Conservation (phyloP, 2,888 invertebrate species). For the Dysmachus trigonus region DNA sequence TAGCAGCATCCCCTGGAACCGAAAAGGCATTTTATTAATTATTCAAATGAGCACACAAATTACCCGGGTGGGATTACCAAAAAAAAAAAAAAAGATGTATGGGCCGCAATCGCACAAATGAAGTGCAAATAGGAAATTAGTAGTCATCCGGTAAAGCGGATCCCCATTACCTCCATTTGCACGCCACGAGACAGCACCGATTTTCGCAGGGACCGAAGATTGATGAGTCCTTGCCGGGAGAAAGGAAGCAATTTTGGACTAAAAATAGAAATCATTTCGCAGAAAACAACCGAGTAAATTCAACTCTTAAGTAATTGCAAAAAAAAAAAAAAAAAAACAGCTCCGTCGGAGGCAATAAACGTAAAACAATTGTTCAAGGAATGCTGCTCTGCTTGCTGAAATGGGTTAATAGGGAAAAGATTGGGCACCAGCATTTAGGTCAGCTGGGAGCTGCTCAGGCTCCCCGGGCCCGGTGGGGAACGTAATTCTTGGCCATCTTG, state of each 20-base stretch:
- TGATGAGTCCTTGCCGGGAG: not conserved
- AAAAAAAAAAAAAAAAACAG: not conserved
- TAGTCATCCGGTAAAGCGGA: not conserved
- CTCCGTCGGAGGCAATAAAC: not conserved
- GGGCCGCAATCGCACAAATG: not conserved
- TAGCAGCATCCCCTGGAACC: not conserved
- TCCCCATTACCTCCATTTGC: not conserved
- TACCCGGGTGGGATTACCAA: not conserved
- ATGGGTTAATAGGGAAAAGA: conserved; percentile 22
- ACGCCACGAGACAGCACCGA: not conserved
- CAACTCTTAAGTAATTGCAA: conserved; percentile 9
- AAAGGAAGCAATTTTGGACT: not conserved
- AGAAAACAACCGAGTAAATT: not conserved
- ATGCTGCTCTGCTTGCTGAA: conserved; percentile 6
- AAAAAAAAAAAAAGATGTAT: not conserved
- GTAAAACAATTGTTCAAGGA: not conserved
- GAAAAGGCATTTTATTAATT: not conserved
- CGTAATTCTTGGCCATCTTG: not conserved
- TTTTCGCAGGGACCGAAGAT: not conserved
- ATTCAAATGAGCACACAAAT: not conserved
- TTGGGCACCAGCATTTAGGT: conserved; percentile 5
- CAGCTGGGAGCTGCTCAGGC: not conserved
- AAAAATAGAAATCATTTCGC: conserved; percentile 1
- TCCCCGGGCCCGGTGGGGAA: not conserved
- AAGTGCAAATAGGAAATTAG: conserved; percentile 22